Conservation (phyloP, 1,140 invertebrate species). For the Atta texana region DNA sequence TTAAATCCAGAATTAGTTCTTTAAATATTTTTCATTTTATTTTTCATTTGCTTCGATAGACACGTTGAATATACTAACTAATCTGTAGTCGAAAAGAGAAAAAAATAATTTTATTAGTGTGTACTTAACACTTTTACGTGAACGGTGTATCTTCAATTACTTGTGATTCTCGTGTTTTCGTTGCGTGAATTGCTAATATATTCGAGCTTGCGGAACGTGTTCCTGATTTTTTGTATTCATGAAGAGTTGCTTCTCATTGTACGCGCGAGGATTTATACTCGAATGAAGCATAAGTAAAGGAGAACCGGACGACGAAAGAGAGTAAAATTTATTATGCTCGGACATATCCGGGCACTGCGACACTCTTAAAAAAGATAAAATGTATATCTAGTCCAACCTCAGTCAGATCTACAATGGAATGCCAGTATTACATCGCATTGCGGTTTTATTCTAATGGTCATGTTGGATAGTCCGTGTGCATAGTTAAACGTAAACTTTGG, state of each 20-base stretch:
- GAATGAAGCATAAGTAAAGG: slow-evolving; percentile 61
- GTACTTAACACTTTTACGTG: not conserved
- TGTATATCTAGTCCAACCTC: slow-evolving; percentile 42
- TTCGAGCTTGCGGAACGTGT: slow-evolving; percentile 17
- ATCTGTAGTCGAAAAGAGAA: not conserved
- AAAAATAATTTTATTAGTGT: slow-evolving; percentile 2
- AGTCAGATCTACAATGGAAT: slow-evolving; percentile 30
- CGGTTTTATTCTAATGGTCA: slow-evolving; percentile 62
- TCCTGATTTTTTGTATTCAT: slow-evolving; percentile 49
- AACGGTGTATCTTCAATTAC: not conserved
- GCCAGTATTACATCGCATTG: not conserved
- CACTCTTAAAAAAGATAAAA: slow-evolving; percentile 31
- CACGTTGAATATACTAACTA: not conserved
- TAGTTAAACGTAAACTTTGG: slow-evolving; percentile 4
- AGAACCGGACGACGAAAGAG: slow-evolving; percentile 51
- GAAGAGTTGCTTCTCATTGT: slow-evolving; percentile 42
- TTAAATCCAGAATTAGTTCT: not conserved
- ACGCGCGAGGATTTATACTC: slow-evolving; percentile 24
- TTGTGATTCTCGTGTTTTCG: slow-evolving; percentile 25
- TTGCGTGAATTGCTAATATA: slow-evolving; percentile 43
- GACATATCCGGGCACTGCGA: slow-evolving; percentile 23
- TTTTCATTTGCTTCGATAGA: not conserved
- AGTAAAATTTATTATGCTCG: slow-evolving; percentile 65
- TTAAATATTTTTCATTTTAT: too few relatives aligned
- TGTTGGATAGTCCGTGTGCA: not conserved